Base-by-base conservation (phyloP, 1,140 invertebrate genomes). In the Euura lappo region DNA sequence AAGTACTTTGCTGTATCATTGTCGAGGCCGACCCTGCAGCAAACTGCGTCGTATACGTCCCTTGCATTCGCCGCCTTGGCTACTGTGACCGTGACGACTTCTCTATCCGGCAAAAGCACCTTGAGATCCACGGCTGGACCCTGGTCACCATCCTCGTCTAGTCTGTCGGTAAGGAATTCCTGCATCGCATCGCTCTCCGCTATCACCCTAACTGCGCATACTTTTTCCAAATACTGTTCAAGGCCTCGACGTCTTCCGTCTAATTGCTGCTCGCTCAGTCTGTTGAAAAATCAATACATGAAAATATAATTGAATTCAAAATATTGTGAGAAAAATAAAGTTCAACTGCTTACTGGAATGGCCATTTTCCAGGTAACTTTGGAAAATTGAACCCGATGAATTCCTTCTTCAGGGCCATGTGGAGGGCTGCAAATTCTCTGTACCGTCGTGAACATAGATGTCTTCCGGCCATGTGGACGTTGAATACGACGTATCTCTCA, bases 401-500 rank as follows among this genome's bases (percentile, higher is more conserved):
- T 85, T 99, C 98, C 84, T 97, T 96, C 86, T 98, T 98, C 67
- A 99, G 89, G 75, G 94, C 93, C 78, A 93, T 91, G 83, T 99
- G 95, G 69, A 99, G 86, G 72, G 94, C 94, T 11, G 96, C 93
- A 85, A 99, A 99, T 88, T 99, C 98, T 69, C 97, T 91, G 85
- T 99, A 99, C 60, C 98, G 90, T 68, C 98, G 89, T 45, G 97
- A 99, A 85, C 98, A 99, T 44, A 99, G 89, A 86, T 99, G 98
- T 66, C 98, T 88, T 0, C 98, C 98, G 45, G 98, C 98, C 98
- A 99, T 99, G 85, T 99, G 98, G 74, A 99, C 98, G 85, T 99
- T 99, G 88, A 96, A 99, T 1, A 98, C 97, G 71, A 98, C 96
- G 89, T 94, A 99, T 78, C 94, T 94, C 79, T 99, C 96, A 42